Conservation (phyloP, 2,797 vertebrate genomes). For the Spinus olivaceus region DNA sequence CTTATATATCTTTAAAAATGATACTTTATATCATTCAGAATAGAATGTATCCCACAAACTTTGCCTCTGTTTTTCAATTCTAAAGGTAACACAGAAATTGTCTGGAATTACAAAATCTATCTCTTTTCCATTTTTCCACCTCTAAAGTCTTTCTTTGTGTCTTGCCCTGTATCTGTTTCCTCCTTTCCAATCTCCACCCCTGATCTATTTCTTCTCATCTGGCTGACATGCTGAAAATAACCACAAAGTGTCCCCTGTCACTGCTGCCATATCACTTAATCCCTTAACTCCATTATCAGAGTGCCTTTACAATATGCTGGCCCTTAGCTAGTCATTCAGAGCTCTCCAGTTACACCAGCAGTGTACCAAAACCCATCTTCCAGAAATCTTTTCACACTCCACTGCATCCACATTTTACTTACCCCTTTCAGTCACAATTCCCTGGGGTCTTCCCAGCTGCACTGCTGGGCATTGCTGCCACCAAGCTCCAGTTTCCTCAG, state of each 20-base stretch:
- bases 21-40: not conserved
- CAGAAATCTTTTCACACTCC: not conserved
- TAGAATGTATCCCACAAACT: not conserved
- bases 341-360: not conserved
- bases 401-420: not conserved
- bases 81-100: not conserved
- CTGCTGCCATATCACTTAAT: not conserved
- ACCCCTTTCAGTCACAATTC: not conserved
- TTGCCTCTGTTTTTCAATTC: not conserved
- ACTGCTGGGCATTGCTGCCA: not conserved
- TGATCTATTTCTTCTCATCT: not conserved
- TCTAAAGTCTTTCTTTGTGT: not conserved
- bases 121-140: not conserved
- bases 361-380: not conserved
- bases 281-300: not conserved
- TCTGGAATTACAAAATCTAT: not conserved
- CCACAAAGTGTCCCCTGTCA: not conserved
- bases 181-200: not conserved
- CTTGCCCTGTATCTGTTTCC: not conserved
- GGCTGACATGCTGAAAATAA: not conserved
- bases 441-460: accelerated
- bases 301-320: not conserved
- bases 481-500: not conserved
- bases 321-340: not conserved
- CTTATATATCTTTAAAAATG: not conserved